Conservation (phyloP, 2,113 vertebrate genomes). For the Mellivora capensis region DNA sequence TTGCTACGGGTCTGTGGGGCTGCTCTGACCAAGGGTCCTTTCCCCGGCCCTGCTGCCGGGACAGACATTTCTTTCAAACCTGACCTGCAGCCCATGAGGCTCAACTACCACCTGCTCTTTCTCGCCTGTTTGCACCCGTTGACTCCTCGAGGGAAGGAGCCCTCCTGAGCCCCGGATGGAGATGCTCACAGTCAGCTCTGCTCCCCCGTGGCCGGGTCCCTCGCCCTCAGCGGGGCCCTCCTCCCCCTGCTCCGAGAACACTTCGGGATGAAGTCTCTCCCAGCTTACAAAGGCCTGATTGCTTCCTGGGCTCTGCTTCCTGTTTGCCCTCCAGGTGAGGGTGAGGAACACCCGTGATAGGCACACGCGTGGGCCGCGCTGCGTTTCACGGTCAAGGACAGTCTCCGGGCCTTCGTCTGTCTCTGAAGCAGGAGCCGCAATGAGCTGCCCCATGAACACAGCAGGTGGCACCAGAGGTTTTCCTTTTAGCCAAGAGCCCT, state of each 20-base stretch:
- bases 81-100: background rate
- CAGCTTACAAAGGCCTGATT: background rate
- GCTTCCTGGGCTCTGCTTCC: too few species aligned
- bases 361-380: accelerated
- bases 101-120: too few species aligned
- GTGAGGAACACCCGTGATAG: background rate
- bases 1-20: background rate
- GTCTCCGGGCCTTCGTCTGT: background rate
- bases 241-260: background rate
- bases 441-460: constrained; percentile 38
- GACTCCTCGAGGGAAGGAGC: background rate
- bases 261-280: background rate
- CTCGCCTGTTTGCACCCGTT: background rate
- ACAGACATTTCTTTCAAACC: background rate
- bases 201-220: background rate
- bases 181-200: background rate
- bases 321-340: background rate
- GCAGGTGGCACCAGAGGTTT: constrained; percentile 73
- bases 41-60: background rate
- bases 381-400: background rate
- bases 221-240: background rate
- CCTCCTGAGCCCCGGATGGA: background rate
- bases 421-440: background rate
- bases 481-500: background rate
- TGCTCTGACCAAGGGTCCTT: background rate